Base-by-base conservation (phyloP, 2,113 vertebrate species). In the Rissa tridactyla region DNA sequence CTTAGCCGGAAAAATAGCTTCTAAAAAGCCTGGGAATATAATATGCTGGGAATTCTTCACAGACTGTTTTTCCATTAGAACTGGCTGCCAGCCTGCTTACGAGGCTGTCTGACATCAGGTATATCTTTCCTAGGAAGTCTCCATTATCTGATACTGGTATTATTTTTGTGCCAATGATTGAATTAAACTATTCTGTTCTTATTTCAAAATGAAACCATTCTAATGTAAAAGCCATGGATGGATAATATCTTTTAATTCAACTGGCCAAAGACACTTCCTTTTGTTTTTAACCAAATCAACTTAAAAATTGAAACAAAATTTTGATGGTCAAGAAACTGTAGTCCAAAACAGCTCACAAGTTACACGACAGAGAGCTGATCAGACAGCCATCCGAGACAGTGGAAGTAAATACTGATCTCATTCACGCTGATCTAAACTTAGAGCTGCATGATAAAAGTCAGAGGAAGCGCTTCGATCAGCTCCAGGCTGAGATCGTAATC, bases 1-100 rank as follows among this genome's bases (percentile, higher is more conserved):
- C 92, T 97, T 96, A 95, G 65, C 44, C 66, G 87, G 82, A 92
- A 87, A 86, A 95, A 93, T 54, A 90, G 78, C 81, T 94, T 89
- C 62, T 86, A 85, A 95, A 96, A 95, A 85, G 78, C 78, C 81
- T 94, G 91, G 92, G 97, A 96, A 96, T 97, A 97, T 96, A 95
- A 95, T 96, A 93, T 95, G 71, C 86, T 97, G 95, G 75, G 94
- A 92, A 96, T 94, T 94, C 58, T 92, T 94, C 87, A 96, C 70
- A 95, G 89, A 76, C 64, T 91, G 82, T 92, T 97, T 95, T 95
- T 91, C 71, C 84, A 96, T 95, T 92, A 94, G 89, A 84, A 76
- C 87, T 96, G 96, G 92, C 92, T 93, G 93, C 96, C 88, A 91
- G 96, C 93, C 96, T 95, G 79, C 68, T 92, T 87, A 73, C 2